Conservation (phyloP, 2,797 vertebrate genomes). For the Enoplosus armatus region DNA sequence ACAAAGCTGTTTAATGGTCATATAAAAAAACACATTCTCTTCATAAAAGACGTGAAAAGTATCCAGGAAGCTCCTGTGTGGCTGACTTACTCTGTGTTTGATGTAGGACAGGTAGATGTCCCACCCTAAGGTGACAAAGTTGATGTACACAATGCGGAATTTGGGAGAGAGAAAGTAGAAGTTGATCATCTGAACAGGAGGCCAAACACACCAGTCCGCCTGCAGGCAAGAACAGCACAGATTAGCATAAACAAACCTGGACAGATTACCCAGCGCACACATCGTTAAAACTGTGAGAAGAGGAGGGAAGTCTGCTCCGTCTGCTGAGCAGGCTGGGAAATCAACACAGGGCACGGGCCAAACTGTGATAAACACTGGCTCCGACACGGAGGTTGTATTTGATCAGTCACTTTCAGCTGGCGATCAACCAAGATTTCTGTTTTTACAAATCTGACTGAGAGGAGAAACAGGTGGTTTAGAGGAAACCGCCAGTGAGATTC, state of each 20-base stretch:
- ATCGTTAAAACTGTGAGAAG: neutral
- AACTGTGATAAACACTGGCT: neutral
- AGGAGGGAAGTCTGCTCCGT: neutral
- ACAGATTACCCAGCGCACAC: constrained; percentile 2
- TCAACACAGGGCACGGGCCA: neutral
- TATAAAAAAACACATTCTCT: neutral
- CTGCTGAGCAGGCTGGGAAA: neutral
- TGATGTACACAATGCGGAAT: constrained; percentile 93
- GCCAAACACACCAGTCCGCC: constrained; percentile 96
- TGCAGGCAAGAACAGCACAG: constrained; percentile 61
- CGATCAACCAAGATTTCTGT: neutral
- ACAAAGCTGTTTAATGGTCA: neutral
- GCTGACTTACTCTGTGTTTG: constrained; percentile 90
- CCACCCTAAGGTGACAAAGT: constrained; percentile 93
- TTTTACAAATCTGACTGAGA: neutral
- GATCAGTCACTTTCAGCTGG: neutral
- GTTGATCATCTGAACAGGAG: constrained; percentile 91
- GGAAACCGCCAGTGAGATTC: too few relatives aligned
- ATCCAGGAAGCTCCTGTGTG: neutral
- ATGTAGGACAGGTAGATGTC: constrained; percentile 96
- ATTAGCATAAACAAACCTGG: constrained; percentile 30
- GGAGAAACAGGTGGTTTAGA: neutral
- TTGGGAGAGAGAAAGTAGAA: constrained; percentile 92
- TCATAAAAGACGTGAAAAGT: neutral
- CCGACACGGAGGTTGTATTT: too few relatives aligned